Conservation (phyloP, 2,113 vertebrate genomes). For the Lates calcarifer region DNA sequence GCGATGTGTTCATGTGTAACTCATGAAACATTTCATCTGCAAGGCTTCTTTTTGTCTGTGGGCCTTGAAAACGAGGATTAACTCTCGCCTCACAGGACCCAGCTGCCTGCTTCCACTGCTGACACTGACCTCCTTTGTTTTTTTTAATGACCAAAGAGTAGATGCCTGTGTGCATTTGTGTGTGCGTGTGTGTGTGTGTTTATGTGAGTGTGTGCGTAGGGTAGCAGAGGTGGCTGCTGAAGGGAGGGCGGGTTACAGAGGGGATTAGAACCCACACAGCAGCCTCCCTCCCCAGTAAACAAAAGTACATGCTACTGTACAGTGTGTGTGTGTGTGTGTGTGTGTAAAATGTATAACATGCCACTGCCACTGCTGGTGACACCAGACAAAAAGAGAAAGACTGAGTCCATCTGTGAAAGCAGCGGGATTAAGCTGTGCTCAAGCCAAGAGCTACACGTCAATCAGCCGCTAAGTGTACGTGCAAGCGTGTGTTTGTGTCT, state of each 20-base stretch:
- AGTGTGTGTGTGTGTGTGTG: constrained; percentile 54
- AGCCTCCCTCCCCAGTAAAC: constrained; percentile 62
- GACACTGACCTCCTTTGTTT: constrained; percentile 83
- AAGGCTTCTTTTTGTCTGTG: constrained; percentile 67
- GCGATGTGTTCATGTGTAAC: constrained; percentile 37
- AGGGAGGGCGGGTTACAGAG: constrained; percentile 55
- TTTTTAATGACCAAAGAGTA: constrained; percentile 73
- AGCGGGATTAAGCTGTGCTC: constrained; percentile 77
- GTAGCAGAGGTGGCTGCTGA: constrained; percentile 52
- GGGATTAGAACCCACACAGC: constrained; percentile 72
- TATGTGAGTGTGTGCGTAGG: constrained; percentile 7
- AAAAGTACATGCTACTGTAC: constrained; percentile 64
- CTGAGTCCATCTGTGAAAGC: constrained; percentile 81
- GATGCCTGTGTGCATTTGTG: constrained; percentile 52
- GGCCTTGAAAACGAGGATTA: constrained; percentile 77
- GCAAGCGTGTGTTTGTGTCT: constrained; percentile 26
- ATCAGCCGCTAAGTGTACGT: constrained; percentile 72
- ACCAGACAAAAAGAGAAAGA: constrained; percentile 80
- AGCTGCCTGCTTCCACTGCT: constrained; percentile 76
- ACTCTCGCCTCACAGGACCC: constrained; percentile 68
- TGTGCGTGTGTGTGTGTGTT: constrained; percentile 24
- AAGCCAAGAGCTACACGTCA: constrained; percentile 77
- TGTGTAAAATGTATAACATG: constrained; percentile 56
- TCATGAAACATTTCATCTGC: constrained; percentile 61
- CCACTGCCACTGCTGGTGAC: constrained; percentile 61